Evolutionary conservation across 2,888 invertebrate species (phyloP), one percentile per base, ranked within the genome.

Genomic region (Allygus modestus): DNA sequence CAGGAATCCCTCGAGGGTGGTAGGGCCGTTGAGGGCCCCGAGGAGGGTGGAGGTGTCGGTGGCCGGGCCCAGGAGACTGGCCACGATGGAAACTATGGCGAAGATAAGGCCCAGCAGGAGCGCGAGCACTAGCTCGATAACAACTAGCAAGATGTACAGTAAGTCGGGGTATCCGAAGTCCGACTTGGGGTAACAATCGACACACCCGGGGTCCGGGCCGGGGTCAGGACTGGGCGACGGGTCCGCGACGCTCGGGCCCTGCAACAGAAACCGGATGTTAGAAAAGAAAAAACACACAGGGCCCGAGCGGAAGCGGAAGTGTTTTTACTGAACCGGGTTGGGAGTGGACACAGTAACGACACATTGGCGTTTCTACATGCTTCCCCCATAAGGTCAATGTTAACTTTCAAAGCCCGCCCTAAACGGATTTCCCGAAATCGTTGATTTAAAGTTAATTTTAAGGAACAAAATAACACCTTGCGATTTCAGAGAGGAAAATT

Each of bases 191-290:
- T 28, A 46, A 46, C 41, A 46, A n/a, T 1, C 4, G 46, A 17
- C 28, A 46, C 75, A 37, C 9, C 46, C 46, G 26, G 41, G 26
- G 46, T 46, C 37, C 1, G 41, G 28, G 28, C 28, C 26, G 26
- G 46, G 41, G 23, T 43, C 43, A 2, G 71, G 71, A 11, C 15
- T 31, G 9, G 73, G 73, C 20, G 43, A 41, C 17, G 73, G 41
- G 11, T 41, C 73, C 73, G 73, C 73, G 46, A 23, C 28, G 26
- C 75, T 77, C 75, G 75, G 75, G 46, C 75, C 75, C 75, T 77
- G 75, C 17, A 77, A 77, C 75, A 77, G 28, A 46, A 43, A 46
- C 37, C 43, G 41, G 28, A 28, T 23, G 23, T 77, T 77, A 77
- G 46, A 26, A 41, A 71, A 0, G 41, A 71, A 0, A 69, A 5